Evolutionary conservation across 2,797 vertebrate species (phyloP), one percentile per base, ranked within the genome.

Genomic region (Esox masquinongy): DNA sequence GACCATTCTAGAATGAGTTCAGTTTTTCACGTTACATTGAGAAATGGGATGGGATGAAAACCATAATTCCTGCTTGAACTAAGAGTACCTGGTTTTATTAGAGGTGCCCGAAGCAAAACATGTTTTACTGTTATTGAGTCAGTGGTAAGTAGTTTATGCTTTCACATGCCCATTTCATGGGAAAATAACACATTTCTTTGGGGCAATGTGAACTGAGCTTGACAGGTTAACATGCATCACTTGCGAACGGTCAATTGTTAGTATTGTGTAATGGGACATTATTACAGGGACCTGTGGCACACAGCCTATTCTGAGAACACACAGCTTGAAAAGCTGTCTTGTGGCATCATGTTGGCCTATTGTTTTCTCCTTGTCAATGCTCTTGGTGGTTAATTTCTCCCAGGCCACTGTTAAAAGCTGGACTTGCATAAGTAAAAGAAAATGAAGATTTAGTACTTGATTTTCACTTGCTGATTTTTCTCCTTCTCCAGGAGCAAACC

Each of bases 401-500:
- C 26, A 67, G 36, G 43, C 24, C 34, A n/a, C 9, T 31, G 1
- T 66, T 51, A 56, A 56, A n/a, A 56, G n/a, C 7, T 56, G 19
- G n/a, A 56, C 19, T 56, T n/a, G n/a, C 19, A 56, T 56, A 22
- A 56, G 19, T 9, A 56, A 22, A 66, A 24, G 63, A 56, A 56
- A 29, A 1, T 63, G 24, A 24, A 12, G 24, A 29, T 63, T 63
- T 63, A 67, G 64, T 8, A 12, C n/a, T 14, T 29, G 7, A 47
- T 17, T 22, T 39, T 14, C 3, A n/a, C 47, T 70, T 71, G 6
- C 29, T 53, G 49, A 29, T 34, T 3, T 53, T 6, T 11, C 19
- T 29, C 31, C 11, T 0, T 22, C 89, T 93, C 14, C 94, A 99
- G 98, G 97, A 99, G 56, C 98, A 99, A 94, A 99, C 98, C 3